These are phyloP conservation scores for Cantharis flavilabris DNA, from an alignment of 2,888 invertebrate genomes.

Conservation along the genomic window DNA sequence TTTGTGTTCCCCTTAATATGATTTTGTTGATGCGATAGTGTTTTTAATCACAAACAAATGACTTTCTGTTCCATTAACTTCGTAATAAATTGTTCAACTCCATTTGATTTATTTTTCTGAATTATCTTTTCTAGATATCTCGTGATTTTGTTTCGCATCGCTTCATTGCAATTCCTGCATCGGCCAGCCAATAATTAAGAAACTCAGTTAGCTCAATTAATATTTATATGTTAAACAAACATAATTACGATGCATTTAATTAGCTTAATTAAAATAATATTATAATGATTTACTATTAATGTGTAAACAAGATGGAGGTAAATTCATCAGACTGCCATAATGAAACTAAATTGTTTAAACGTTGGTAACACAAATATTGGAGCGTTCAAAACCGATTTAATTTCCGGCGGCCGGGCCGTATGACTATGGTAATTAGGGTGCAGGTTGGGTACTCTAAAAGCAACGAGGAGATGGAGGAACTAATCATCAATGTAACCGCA, in stretches of 20 bases:
- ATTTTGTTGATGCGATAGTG: constrained; percentile 46
- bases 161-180: neutral
- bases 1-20: constrained; percentile 44
- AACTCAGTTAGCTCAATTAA: neutral
- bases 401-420: constrained; percentile 53
- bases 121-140: neutral
- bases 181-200: neutral
- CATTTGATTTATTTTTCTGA: neutral
- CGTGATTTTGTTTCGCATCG: neutral
- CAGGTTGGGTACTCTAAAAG: constrained; percentile 53
- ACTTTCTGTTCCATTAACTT: constrained; percentile 38
- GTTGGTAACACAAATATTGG: constrained; percentile 54
- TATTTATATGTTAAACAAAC: neutral
- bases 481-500: constrained; percentile 54
- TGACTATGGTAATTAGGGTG: constrained; percentile 59
- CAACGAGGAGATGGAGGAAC: constrained; percentile 48
- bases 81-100: constrained; percentile 22
- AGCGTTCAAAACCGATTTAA: constrained; percentile 54
- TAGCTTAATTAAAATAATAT: constrained; percentile 10
- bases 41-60: constrained; percentile 47
- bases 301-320: constrained; percentile 15
- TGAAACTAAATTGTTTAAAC: constrained; percentile 55
- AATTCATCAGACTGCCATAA: constrained; percentile 39
- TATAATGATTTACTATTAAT: constrained; percentile 19
- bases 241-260: neutral